A percentile compares a stretch with the other conserved stretches of the same genome.
These are phyloP conservation scores for Drosophila paranaensis DNA, from an alignment of 2,888 invertebrate species.

Conservation along the genomic window DNA sequence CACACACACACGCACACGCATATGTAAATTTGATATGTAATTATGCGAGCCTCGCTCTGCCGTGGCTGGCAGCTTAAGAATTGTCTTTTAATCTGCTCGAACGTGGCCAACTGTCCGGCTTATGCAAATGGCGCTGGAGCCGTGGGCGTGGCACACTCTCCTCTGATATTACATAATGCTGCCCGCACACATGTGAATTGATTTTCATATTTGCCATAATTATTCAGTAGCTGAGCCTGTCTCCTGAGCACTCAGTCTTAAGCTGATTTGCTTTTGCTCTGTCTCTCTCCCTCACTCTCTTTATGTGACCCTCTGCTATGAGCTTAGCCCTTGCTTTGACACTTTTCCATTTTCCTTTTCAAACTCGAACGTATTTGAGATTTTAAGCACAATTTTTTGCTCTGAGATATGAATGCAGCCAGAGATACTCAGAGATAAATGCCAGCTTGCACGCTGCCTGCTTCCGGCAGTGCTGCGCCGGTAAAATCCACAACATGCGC, in stretches of 20 bases:
- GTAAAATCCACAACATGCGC: conserved; percentile 7
- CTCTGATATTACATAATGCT: not conserved
- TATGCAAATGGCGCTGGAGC: conserved; percentile 14
- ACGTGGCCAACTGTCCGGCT: conserved; percentile 17
- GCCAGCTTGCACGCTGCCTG: conserved; percentile 5
- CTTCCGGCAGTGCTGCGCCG: not conserved
- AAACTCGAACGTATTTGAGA: conserved; percentile 3
- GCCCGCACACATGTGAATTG: not conserved
- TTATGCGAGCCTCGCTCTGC: conserved; percentile 19
- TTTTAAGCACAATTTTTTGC: not conserved
- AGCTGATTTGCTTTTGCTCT: not conserved
- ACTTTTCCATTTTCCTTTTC: not conserved
- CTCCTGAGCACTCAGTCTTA: not conserved
- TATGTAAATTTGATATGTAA: conserved; percentile 27
- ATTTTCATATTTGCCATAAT: conserved; percentile 6
- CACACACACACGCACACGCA: conserved; percentile 29
- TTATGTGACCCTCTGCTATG: not conserved
- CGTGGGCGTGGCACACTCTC: not conserved
- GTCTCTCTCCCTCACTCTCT: no score
- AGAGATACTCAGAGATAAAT: conserved; percentile 9
- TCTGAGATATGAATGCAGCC: conserved; percentile 6
- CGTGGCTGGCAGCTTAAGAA: conserved; percentile 12
- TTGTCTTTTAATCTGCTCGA: conserved; percentile 28
- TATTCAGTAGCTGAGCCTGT: not conserved
- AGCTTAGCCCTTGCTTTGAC: not conserved